phyloP scores from a whole-genome alignment of 2,113 vertebrate species.

The Tyrannus savana region DNA sequence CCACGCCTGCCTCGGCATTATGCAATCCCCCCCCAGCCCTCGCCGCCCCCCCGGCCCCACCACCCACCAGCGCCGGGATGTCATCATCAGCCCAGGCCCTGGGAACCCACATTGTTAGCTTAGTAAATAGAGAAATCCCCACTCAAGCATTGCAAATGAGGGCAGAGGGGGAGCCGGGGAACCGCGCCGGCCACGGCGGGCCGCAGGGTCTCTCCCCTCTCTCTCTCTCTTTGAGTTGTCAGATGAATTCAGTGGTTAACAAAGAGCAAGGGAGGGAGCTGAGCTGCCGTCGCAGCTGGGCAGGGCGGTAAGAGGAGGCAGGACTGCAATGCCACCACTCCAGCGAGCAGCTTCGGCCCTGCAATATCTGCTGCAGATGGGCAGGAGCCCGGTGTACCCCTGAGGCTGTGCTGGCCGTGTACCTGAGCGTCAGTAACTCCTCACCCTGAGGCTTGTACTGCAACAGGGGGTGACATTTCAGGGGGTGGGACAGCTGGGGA shows the following conservation, averaged over 20 bases:
- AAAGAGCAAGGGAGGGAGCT: slow-evolving; percentile 58
- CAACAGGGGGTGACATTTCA: neutral
- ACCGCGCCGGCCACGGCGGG: slow-evolving; percentile 40
- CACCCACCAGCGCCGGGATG: slow-evolving; percentile 67
- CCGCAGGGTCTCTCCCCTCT: slow-evolving; percentile 51
- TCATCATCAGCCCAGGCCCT: slow-evolving; percentile 74
- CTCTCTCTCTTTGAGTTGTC: slow-evolving; percentile 69
- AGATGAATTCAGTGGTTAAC: slow-evolving; percentile 71
- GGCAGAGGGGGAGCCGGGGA: slow-evolving; percentile 84
- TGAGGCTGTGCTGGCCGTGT: fast-evolving
- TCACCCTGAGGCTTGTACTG: neutral
- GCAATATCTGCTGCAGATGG: neutral
- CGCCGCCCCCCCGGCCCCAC: slow-evolving; percentile 48
- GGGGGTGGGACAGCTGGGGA: neutral
- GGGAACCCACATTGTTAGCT: slow-evolving; percentile 75
- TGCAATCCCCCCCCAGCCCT: slow-evolving; percentile 54
- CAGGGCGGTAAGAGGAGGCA: neutral
- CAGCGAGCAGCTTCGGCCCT: neutral
- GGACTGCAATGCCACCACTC: neutral
- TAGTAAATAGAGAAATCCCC: slow-evolving; percentile 92
- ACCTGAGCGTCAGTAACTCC: neutral
- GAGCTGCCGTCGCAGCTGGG: slow-evolving; percentile 59
- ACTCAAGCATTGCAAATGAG: slow-evolving; percentile 93
- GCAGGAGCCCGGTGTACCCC: fast-evolving
- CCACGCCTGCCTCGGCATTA: slow-evolving; percentile 72